Base-by-base conservation (phyloP, 2,888 invertebrate genomes). In the Ferdinandea cuprea region DNA sequence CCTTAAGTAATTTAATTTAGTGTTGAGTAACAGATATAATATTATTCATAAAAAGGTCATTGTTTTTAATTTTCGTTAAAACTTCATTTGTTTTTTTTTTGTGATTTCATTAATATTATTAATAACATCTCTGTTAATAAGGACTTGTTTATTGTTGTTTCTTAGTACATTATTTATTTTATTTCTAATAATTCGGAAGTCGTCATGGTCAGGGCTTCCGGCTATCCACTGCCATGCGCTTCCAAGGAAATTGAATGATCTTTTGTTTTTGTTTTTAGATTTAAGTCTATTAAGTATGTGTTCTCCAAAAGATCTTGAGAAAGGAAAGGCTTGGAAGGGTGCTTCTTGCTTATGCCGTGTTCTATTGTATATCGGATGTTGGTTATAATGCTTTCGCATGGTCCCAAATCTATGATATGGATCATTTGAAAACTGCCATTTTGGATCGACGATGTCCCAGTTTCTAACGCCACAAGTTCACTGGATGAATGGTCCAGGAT, bases 401-500 rank as follows among this genome's bases (percentile, higher is more conserved):
- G 63, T 4, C 2, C 21, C 3, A 81, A 21, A 1, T 71, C 71
- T 7, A 56, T 35, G 11, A 17, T 46, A 11, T 80, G 61, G 11
- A 59, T 80, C 19, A 71, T 21, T 59, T 79, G 72, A 32, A 79
- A 44, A 13, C 37, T 66, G 13, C 79, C 72, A 9, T 40, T 42
- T 40, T 54, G 19, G 6, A 69, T 71, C 32, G 28, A 72, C 4
- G 61, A 65, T 2, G 35, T 63, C 25, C 69, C 50, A 15, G 19
- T 44, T 9, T 32, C 19, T 9, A 69, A 3, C 9, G 61, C 17
- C 3, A 78, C 7, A 9, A 63, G 30, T 63, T 78, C 63, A 9
- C 71, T 54, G 19, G 71, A 63, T 13, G 71, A 25, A 15, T 61
- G 63, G 48, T 71, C 63, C 13, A 78, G 37, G 21, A 71, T 72